Base-by-base conservation (phyloP, 2,888 invertebrate genomes). In the Pristionchus arcanus region DNA sequence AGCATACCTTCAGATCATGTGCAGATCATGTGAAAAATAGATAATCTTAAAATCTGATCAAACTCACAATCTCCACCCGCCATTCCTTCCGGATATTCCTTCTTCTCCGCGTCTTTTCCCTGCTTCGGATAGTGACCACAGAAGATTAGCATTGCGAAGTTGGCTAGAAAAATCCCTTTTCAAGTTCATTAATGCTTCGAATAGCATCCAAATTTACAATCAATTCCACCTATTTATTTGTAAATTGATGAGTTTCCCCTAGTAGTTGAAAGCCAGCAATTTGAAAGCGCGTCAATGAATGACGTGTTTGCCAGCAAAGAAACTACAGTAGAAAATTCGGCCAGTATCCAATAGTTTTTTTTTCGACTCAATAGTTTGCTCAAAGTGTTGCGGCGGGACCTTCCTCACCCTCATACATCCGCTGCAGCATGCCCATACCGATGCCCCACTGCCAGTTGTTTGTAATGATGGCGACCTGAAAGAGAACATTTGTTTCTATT, bases 111-210 rank as follows among this genome's bases (percentile, higher is more conserved):
- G 1, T 77, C 25, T 25, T 21, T 37, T 0, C 28, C 42, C 37
- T 77, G 74, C 11, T 77, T 77, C 13, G 74, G 74, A 25, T 81
- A 81, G 49, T 81, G 81, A 34, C 81, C 81, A 21, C 81, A 59
- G 59, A 85, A 85, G 9, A 85, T 85, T 0, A 85, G n/a, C 81
- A 81, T 81, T 15, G 81, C 81, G 34, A 81, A 81, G 15, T 81
- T 49, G 16, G 49, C 81, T 81, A 28, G 49, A 28, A 49, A 53
- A n/a, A n/a, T n/a, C n/a, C n/a, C n/a, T n/a, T n/a, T n/a, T n/a
- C n/a, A n/a, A n/a, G n/a, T n/a, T n/a, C n/a, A n/a, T n/a, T n/a
- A n/a, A n/a, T n/a, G n/a, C n/a, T n/a, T n/a, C n/a, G n/a, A n/a
- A n/a, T n/a, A n/a, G n/a, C n/a, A n/a, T n/a, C n/a, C n/a, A n/a